Evolutionary conservation across 2,888 invertebrate genomes (phyloP), one percentile per base, ranked within the genome.

Genomic region (Augiades crinisus): DNA sequence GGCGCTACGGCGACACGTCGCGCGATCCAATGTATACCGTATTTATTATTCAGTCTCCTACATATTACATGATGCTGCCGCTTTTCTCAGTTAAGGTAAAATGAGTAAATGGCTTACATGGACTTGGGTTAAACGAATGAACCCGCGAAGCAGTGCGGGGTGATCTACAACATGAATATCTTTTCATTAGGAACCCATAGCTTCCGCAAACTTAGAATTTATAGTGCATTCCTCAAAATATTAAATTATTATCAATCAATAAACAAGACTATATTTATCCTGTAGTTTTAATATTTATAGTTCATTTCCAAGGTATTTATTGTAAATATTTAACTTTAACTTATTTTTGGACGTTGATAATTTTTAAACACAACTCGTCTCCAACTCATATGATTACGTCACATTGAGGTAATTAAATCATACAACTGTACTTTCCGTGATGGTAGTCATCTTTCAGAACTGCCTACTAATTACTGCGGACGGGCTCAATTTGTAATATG

Each of bases 21-120:
- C 66, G 57, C 67, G 66, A 73, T 73, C 70, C 71, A 75, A 77
- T 79, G 75, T 71, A 56, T 33, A 30, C 14, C 36, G 67, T 74
- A 73, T 78, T 78, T 78, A 78, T 78, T 78, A 78, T 81, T 78
- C 78, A 76, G 64, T 64, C 63, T 69, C 66, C 59, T 75, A 67
- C 73, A 75, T 75, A 72, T 70, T 74, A 72, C 70, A 72, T 70
- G 72, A 68, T 60, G 67, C 62, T 58, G 59, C 57, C 65, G 67
- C 67, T 71, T 66, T 68, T 66, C 64, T 62, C 63, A 60, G 68
- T 67, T 70, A 70, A 67, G 67, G 68, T 70, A 66, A 69, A 72
- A 72, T 64, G 65, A 70, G 66, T 65, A 67, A 72, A 70, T 67
- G 51, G 37, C 63, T 61, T 59, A 54, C 51, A 54, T 34, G 58